Conservation (phyloP, 2,797 vertebrate species). For the Champsocephalus gunnari region DNA sequence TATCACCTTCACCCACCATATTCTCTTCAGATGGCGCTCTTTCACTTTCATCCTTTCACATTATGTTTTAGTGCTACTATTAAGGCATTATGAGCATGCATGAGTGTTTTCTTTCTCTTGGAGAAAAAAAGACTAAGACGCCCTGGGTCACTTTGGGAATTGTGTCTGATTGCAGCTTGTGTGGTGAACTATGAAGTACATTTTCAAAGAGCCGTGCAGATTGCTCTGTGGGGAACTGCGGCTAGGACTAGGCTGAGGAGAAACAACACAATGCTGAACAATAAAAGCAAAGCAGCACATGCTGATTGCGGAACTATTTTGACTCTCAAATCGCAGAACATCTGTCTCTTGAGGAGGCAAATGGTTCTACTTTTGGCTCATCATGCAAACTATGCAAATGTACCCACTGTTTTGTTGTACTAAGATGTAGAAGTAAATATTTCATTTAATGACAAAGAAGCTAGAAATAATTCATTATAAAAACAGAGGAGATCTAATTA, state of each 20-base stretch:
- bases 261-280: conserved; percentile 44
- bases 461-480: not conserved
- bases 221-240: conserved; percentile 58
- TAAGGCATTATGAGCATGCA: conserved; percentile 66
- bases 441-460: not conserved
- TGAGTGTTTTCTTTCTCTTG: conserved; percentile 55
- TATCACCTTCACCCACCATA: conserved; percentile 79
- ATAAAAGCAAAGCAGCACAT: conserved; percentile 36
- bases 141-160: conserved; percentile 74
- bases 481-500: not conserved
- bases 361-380: not conserved
- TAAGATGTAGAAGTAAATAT: conserved; percentile 5
- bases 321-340: conserved; percentile 39
- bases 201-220: conserved; percentile 58
- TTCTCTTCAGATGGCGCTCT: conserved; percentile 49
- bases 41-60: conserved; percentile 69
- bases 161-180: conserved; percentile 75
- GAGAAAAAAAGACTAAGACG: conserved; percentile 45
- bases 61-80: conserved; percentile 77
- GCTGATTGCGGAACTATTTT: conserved; percentile 41
- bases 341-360: conserved; percentile 20
- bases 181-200: conserved; percentile 78
- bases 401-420: conserved; percentile 2
- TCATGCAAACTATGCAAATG: conserved; percentile 7
- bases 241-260: conserved; percentile 31